Percentiles rank a stretch among this genome's conserved stretches.
These are phyloP conservation scores for Penaeus chinensis DNA, from an alignment of 1,140 invertebrate genomes.

Conservation along the genomic window DNA sequence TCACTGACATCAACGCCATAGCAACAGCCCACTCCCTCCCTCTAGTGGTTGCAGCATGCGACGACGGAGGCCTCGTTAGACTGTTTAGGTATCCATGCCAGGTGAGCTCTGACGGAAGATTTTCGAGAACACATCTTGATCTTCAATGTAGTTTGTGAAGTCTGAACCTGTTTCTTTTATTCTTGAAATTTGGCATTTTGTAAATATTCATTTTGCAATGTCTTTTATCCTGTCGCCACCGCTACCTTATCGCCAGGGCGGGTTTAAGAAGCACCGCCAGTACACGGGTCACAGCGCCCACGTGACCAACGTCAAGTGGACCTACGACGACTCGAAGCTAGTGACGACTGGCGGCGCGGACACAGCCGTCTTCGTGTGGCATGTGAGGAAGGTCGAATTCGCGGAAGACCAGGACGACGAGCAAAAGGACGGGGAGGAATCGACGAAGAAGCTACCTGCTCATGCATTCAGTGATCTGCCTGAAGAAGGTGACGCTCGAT, in stretches of 20 bases:
- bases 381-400: not conserved
- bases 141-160: not conserved
- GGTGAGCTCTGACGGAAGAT: slow-evolving; percentile 9
- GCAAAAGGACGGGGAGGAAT: too few species aligned
- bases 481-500: slow-evolving; percentile 20
- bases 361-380: slow-evolving; percentile 59
- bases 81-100: slow-evolving; percentile 56
- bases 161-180: not conserved
- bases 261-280: slow-evolving; percentile 53
- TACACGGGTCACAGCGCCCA: slow-evolving; percentile 62
- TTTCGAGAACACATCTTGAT: not conserved
- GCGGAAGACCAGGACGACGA: not conserved
- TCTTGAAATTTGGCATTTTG: too few species aligned
- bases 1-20: slow-evolving; percentile 62
- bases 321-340: slow-evolving; percentile 40
- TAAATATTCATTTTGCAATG: too few species aligned
- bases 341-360: slow-evolving; percentile 60
- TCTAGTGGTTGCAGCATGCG: slow-evolving; percentile 50
- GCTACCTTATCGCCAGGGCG: slow-evolving; percentile 31
- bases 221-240: too few species aligned
- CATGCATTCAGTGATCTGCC: slow-evolving; percentile 25
- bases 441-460: not conserved
- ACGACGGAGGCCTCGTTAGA: slow-evolving; percentile 55
- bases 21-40: slow-evolving; percentile 51
- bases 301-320: slow-evolving; percentile 62